Base-by-base conservation (phyloP, 2,888 invertebrate species). In the Fragum sueziense region DNA sequence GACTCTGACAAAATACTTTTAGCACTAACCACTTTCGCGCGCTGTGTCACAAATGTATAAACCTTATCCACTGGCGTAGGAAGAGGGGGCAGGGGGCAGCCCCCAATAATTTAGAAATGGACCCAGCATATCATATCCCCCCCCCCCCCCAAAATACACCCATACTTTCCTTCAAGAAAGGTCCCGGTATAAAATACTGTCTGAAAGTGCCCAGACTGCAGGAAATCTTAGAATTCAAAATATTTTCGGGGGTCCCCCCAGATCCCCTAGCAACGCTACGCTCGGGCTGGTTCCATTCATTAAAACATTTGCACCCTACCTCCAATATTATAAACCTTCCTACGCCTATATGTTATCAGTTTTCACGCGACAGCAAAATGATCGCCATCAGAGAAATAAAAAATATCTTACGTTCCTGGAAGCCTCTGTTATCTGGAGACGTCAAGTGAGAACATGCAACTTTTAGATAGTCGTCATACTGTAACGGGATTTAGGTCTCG, bases 321-420 rank as follows among this genome's bases (percentile, higher is more conserved):
- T 47, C 47, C n/a, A n/a, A n/a, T n/a, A n/a, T n/a, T n/a, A n/a
- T n/a, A n/a, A n/a, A n/a, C n/a, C n/a, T n/a, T n/a, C n/a, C n/a
- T n/a, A n/a, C n/a, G n/a, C n/a, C n/a, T n/a, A n/a, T n/a, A n/a
- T n/a, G n/a, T n/a, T n/a, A n/a, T n/a, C n/a, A n/a, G n/a, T n/a
- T n/a, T n/a, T n/a, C n/a, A n/a, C n/a, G n/a, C n/a, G n/a, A n/a
- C n/a, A n/a, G n/a, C n/a, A n/a, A n/a, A n/a, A n/a, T n/a, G n/a
- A n/a, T n/a, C n/a, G n/a, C n/a, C n/a, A n/a, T n/a, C n/a, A n/a
- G n/a, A n/a, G n/a, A n/a, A n/a, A n/a, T n/a, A n/a, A n/a, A n/a
- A n/a, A n/a, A n/a, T n/a, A 37, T n/a, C 54, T 54, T 54, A 54
- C 54, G 54, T 54, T 54, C 54, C 25, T 54, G 54, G 22, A 54